Conservation (phyloP, 2,888 invertebrate genomes). For the Idaea biselata region DNA sequence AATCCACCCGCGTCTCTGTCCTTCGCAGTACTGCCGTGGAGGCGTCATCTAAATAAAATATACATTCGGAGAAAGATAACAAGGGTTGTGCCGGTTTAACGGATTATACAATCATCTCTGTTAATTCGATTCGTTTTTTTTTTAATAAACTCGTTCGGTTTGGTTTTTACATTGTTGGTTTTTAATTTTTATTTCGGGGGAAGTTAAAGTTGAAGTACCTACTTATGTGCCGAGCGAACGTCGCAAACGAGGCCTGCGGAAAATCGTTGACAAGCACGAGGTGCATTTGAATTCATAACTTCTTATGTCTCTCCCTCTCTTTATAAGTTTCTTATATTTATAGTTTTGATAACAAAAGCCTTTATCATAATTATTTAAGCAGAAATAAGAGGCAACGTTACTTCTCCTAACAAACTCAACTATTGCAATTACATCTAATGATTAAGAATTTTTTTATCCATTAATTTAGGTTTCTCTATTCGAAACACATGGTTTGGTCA, state of each 20-base stretch:
- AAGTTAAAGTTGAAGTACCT: neutral
- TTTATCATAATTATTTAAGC: too few species aligned
- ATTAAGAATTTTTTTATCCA: neutral
- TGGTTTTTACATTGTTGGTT: neutral
- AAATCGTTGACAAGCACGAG: too few species aligned
- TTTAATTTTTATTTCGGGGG: neutral
- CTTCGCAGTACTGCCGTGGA: conserved; percentile 70
- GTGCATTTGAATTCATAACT: too few species aligned
- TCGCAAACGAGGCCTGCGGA: too few species aligned
- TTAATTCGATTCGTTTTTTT: conserved; percentile 26
- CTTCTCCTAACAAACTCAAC: neutral
- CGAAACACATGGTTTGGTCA: neutral
- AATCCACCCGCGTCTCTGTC: conserved; percentile 67
- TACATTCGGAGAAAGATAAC: conserved; percentile 55
- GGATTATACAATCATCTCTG: conserved; percentile 36
- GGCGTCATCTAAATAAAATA: conserved; percentile 75
- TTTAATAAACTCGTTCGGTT: neutral
- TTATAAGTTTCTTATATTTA: too few species aligned
- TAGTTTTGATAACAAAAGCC: too few species aligned
- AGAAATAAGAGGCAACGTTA: neutral
- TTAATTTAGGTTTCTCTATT: neutral
- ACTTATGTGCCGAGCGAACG: neutral
- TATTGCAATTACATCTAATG: neutral
- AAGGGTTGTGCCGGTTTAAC: conserved; percentile 46
- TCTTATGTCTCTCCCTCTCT: too few species aligned